These are phyloP conservation scores for Drosophila dives DNA, from an alignment of 2,888 invertebrate genomes.

Conservation along the genomic window DNA sequence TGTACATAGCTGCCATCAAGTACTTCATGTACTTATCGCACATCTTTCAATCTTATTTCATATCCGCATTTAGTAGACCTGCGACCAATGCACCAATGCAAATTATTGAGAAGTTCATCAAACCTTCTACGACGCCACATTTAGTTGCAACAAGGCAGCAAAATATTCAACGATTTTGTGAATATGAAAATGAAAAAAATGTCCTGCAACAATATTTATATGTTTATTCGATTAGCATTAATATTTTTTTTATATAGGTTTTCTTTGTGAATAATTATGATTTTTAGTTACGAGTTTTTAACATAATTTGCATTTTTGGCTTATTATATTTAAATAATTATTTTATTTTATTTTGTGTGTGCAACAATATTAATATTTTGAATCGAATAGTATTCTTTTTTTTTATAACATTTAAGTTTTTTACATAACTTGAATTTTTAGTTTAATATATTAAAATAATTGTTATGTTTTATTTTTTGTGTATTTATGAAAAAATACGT, in stretches of 20 bases:
- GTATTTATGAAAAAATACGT: not conserved
- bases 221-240: not conserved
- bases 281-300: not conserved
- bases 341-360: not conserved
- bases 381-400: not conserved
- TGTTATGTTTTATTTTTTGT: not conserved
- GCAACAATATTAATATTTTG: not conserved
- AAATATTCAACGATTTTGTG: not conserved
- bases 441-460: too few relatives aligned
- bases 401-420: not conserved
- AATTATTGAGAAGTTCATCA: constrained; percentile 65
- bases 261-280: not conserved
- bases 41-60: constrained; percentile 67
- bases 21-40: constrained; percentile 26
- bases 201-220: not conserved
- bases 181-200: not conserved
- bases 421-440: not conserved
- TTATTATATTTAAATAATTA: too few relatives aligned
- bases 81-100: constrained; percentile 52
- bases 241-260: not conserved
- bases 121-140: constrained; percentile 25
- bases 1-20: constrained; percentile 28
- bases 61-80: constrained; percentile 41
- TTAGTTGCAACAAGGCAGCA: not conserved
- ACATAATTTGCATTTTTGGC: too few relatives aligned